Base-by-base conservation (phyloP, 2,888 invertebrate genomes). In the Harpalus rufipes region DNA sequence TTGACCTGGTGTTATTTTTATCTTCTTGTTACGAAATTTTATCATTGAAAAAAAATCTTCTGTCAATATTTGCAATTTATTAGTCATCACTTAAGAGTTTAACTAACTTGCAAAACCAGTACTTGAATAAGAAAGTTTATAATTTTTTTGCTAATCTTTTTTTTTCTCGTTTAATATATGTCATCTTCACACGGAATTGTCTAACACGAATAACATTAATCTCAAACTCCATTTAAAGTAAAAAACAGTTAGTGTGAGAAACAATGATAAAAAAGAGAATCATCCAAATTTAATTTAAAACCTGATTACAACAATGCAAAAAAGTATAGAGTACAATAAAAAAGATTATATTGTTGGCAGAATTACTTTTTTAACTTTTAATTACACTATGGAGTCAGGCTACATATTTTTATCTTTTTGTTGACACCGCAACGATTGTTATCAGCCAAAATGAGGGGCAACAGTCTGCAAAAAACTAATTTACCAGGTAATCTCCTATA, bases 151-250 rank as follows among this genome's bases (percentile, higher is more conserved):
- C 44, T 0, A 41, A 65, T n/a, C n/a, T n/a, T 68, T 68, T 74
- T 68, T 74, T 39, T 41, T 32, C 5, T 74, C 14, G 16, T 8
- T 41, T 41, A 74, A 44, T 74, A 74, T 74, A 44, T 74, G 72
- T 44, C 72, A 74, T 74, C 72, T 74, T 74, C 72, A 74, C 72
- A 68, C 68, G 68, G 68, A 68, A n/a, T 68, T 68, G 32, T 32
- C 68, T 68, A 68, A 32, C 68, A 68, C 68, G 68, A 68, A 68
- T 68, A 68, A 32, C 68, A 68, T 68, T 68, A 68, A 68, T 68
- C 68, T 68, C 68, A 68, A 68, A 68, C 68, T 68, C 68, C 14
- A 68, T 39, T 32, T 68, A 65, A 7, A 68, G n/a, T 25, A 68
- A 68, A 68, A 68, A 68, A 68, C 32, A 68, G 16, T 61, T 61